These are phyloP conservation scores for Clarias platycephalus DNA, from an alignment of 2,797 vertebrate genomes.

Conservation along the genomic window DNA sequence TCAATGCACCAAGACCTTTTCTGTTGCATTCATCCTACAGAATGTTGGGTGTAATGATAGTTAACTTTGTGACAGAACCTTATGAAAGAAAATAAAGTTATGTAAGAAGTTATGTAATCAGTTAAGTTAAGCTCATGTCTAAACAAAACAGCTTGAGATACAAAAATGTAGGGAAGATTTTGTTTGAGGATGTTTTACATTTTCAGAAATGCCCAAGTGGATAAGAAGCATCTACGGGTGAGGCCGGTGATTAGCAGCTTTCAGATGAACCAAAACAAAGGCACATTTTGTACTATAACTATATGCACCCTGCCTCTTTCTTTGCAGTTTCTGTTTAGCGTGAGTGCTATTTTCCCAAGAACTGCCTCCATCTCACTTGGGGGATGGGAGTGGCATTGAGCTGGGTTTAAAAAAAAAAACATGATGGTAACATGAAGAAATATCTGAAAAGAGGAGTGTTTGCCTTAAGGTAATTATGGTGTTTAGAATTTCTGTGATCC, in stretches of 20 bases:
- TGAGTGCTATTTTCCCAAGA: slow-evolving; percentile 28
- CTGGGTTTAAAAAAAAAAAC: slow-evolving; percentile 26
- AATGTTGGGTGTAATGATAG: neutral
- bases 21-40: neutral
- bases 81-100: neutral
- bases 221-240: slow-evolving; percentile 5
- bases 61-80: neutral
- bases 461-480: neutral
- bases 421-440: neutral
- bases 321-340: slow-evolving; percentile 1
- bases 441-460: neutral
- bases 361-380: slow-evolving; percentile 1
- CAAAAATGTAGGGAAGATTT: neutral
- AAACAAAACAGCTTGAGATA: neutral
- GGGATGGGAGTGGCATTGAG: slow-evolving; percentile 5
- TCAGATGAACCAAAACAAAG: slow-evolving; percentile 12
- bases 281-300: slow-evolving; percentile 16
- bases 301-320: neutral
- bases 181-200: neutral
- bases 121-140: neutral
- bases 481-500: neutral
- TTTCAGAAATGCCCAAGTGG: slow-evolving; percentile 13
- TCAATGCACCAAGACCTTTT: neutral
- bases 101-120: neutral
- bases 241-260: neutral